A percentile compares a stretch with the other conserved stretches of the same genome.
These are phyloP conservation scores for Coendou prehensilis DNA, from an alignment of 2,797 vertebrate species.

Conservation along the genomic window DNA sequence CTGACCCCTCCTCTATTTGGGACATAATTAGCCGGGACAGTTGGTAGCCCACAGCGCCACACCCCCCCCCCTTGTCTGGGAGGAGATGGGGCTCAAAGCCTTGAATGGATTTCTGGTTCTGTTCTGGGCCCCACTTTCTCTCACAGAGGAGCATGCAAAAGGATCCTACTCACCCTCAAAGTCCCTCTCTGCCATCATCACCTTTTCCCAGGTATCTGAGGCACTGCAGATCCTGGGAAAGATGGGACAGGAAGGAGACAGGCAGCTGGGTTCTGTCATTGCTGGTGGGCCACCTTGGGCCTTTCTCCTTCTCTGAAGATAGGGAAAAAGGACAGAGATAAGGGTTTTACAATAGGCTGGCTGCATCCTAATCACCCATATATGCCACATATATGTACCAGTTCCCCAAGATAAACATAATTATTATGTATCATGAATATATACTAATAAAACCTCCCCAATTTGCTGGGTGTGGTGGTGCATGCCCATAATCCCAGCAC, in stretches of 20 bases:
- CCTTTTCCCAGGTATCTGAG: background rate
- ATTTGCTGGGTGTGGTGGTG: background rate
- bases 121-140: background rate
- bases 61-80: accelerated
- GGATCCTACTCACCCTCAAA: background rate
- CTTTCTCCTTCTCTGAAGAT: background rate
- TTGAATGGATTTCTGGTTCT: background rate
- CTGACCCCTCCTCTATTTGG: background rate
- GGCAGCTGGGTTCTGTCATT: background rate
- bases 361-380: background rate
- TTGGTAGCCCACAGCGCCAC: background rate
- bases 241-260: background rate
- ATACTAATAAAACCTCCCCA: background rate
- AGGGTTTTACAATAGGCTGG: background rate
- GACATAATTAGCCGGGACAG: background rate
- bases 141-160: background rate
- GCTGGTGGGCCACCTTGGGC: background rate
- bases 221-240: background rate
- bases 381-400: background rate
- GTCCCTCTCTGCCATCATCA: background rate
- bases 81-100: background rate
- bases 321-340: background rate
- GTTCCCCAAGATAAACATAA: background rate
- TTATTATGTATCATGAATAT: background rate
- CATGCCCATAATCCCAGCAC: background rate